Evolutionary conservation across 1,140 invertebrate species (phyloP).

Genomic region (Drosophila rufa): DNA sequence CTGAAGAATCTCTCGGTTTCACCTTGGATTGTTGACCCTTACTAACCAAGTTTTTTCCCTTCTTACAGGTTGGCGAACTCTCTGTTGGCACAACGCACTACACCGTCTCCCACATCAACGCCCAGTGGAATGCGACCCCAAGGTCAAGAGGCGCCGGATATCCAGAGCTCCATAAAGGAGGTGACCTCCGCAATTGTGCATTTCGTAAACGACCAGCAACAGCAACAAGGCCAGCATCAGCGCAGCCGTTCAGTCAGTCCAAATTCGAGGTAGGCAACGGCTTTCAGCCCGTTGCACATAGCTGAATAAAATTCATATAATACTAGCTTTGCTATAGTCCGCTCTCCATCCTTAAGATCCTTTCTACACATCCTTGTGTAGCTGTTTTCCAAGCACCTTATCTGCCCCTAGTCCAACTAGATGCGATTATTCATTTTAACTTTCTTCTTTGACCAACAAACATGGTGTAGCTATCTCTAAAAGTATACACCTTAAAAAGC

Average conservation of each 20-base stretch:
- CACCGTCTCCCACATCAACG: constrained; percentile 57
- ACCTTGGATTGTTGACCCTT: neutral
- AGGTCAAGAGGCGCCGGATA: constrained; percentile 89
- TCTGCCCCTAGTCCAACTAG: too few relatives aligned
- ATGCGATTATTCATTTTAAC: constrained; percentile 5
- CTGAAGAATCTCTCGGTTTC: too few relatives aligned
- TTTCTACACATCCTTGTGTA: neutral
- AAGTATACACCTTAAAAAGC: neutral
- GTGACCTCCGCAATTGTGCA: constrained; percentile 97
- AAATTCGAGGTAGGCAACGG: constrained; percentile 79
- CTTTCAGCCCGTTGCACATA: neutral
- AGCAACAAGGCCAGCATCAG: constrained; percentile 55
- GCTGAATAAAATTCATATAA: neutral
- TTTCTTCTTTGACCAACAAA: neutral
- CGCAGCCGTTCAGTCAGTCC: constrained; percentile 85
- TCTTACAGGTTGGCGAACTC: constrained; percentile 88
- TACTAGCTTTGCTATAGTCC: neutral
- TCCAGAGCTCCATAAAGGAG: constrained; percentile 95
- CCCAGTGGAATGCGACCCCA: constrained; percentile 50
- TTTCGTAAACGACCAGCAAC: constrained; percentile 91
- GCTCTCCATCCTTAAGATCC: neutral
- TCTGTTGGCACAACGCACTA: constrained; percentile 86
- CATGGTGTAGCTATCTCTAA: constrained; percentile 10
- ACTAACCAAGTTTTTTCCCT: neutral
- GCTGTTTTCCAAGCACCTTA: neutral